Evolutionary conservation across 2,113 vertebrate genomes (phyloP).

Genomic region (Erinaceus europaeus): DNA sequence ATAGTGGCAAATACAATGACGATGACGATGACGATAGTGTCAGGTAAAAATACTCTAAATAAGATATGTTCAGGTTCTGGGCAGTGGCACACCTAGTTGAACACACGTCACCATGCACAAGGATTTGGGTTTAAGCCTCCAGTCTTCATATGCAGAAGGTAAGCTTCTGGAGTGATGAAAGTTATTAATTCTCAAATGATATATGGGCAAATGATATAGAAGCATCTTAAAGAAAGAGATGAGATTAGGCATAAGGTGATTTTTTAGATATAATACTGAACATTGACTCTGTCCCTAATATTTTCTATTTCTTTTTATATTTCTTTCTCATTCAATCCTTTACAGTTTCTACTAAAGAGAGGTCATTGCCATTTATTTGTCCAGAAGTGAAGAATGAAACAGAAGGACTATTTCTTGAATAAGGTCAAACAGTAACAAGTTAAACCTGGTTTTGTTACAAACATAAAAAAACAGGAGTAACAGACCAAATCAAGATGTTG

Average conservation of each 20-base stretch:
- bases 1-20: no score
- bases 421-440: neutral
- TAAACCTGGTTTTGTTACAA: neutral
- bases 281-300: neutral
- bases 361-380: neutral
- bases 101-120: no score
- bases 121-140: no score
- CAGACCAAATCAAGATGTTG: neutral
- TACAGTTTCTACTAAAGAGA: neutral
- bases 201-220: no score
- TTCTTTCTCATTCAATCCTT: neutral
- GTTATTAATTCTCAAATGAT: no score
- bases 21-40: neutral
- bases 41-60: neutral
- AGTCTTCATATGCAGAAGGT: no score
- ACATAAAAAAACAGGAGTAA: neutral
- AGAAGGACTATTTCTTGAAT: neutral
- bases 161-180: no score
- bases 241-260: no score
- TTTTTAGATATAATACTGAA: neutral
- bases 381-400: neutral
- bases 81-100: no score
- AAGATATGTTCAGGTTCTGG: neutral
- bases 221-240: no score
- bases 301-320: neutral